Evolutionary conservation across 2,797 vertebrate genomes (phyloP).

Genomic region (Myotis planiceps): DNA sequence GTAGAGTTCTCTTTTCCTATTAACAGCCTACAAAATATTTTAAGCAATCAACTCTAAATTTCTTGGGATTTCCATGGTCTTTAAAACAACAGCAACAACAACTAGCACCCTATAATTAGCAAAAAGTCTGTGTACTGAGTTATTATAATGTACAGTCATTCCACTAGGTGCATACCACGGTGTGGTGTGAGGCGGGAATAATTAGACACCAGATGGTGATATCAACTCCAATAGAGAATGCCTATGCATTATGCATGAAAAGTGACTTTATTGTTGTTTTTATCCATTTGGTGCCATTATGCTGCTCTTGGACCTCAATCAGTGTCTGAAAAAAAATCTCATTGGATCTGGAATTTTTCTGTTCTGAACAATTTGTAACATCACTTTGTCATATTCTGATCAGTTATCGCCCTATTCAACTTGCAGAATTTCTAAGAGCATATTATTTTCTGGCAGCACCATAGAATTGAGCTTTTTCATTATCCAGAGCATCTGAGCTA

Average conservation of each 20-base stretch:
- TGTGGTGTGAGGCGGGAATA: slow-evolving; percentile 87
- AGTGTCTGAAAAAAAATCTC: slow-evolving; percentile 77
- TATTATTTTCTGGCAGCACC: slow-evolving; percentile 83
- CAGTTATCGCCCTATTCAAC: slow-evolving; percentile 80
- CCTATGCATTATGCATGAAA: slow-evolving; percentile 87
- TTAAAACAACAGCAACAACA: slow-evolving; percentile 56
- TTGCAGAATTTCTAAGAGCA: slow-evolving; percentile 84
- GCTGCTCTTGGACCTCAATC: slow-evolving; percentile 85
- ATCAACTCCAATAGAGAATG: slow-evolving; percentile 84
- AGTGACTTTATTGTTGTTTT: slow-evolving; percentile 85
- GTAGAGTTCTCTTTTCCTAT: slow-evolving; percentile 39
- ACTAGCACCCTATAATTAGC: slow-evolving; percentile 82
- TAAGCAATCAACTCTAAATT: slow-evolving; percentile 67
- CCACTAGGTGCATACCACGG: slow-evolving; percentile 85
- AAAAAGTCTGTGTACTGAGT: slow-evolving; percentile 79
- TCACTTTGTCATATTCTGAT: slow-evolving; percentile 83
- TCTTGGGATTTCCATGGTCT: slow-evolving; percentile 55
- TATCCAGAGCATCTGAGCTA: slow-evolving; percentile 76
- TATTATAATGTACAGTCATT: slow-evolving; percentile 84
- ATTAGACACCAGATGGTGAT: slow-evolving; percentile 90
- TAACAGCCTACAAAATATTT: slow-evolving; percentile 64
- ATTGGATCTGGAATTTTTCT: slow-evolving; percentile 80
- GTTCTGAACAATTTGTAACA: slow-evolving; percentile 83
- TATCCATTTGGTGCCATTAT: slow-evolving; percentile 87
- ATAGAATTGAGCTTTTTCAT: slow-evolving; percentile 79